Conservation (phyloP, 2,888 invertebrate genomes). For the Tortricodes alternella region DNA sequence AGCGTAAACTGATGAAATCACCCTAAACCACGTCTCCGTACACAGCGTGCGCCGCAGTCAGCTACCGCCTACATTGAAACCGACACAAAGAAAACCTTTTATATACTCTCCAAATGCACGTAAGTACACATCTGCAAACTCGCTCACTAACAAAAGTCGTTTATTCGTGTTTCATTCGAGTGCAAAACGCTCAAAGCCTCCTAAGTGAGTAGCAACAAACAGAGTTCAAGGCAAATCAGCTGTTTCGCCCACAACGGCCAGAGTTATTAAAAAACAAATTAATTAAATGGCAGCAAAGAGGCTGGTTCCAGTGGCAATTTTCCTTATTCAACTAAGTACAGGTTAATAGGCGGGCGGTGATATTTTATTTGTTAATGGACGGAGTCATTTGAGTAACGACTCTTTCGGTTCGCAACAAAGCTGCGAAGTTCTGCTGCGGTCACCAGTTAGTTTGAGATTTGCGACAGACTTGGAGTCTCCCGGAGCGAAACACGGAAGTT, state of each 20-base stretch:
- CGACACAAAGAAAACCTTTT: too few relatives aligned
- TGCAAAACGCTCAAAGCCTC: neutral
- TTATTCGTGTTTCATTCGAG: too few relatives aligned
- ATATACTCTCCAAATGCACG: too few relatives aligned
- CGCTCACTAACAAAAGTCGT: too few relatives aligned
- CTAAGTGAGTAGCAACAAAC: neutral
- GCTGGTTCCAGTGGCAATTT: slow-evolving; percentile 39
- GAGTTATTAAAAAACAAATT: slow-evolving; percentile 10
- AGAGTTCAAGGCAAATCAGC: neutral
- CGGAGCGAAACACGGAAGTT: neutral
- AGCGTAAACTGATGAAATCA: too few relatives aligned
- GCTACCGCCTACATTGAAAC: too few relatives aligned
- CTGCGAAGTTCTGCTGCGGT: slow-evolving; percentile 4
- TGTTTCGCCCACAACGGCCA: neutral
- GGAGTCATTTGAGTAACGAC: slow-evolving; percentile 32
- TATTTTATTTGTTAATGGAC: slow-evolving; percentile 38
- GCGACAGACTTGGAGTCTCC: neutral
- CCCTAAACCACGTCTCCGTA: too few relatives aligned
- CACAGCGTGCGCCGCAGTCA: too few relatives aligned
- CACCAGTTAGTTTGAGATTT: neutral
- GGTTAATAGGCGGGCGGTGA: slow-evolving; percentile 35
- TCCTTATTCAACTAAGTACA: slow-evolving; percentile 42
- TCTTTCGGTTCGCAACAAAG: slow-evolving; percentile 9
- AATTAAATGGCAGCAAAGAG: slow-evolving; percentile 33
- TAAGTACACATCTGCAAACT: too few relatives aligned